phyloP scores from a whole-genome alignment of 2,797 vertebrate genomes.

The Ptychobarbus kaznakovi region DNA sequence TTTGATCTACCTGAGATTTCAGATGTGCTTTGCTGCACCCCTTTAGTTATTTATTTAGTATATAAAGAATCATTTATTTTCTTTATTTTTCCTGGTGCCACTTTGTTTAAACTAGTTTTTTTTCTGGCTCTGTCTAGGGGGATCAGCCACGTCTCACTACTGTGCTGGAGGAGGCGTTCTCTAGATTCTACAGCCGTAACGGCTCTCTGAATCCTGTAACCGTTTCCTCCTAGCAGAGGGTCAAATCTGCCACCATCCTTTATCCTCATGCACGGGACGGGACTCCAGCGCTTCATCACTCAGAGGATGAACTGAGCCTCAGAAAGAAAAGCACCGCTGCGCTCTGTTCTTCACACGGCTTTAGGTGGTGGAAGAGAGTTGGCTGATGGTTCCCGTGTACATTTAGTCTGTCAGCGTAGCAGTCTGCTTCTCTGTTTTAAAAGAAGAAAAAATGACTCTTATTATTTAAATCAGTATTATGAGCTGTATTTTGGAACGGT shows the following conservation, averaged over 20 bases:
- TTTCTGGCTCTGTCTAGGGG: constrained; percentile 75
- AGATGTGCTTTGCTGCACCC: neutral
- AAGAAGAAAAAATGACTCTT: constrained; percentile 69
- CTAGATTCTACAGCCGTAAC: constrained; percentile 93
- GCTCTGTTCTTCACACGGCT: constrained; percentile 63
- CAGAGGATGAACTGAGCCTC: constrained; percentile 56
- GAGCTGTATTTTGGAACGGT: constrained; percentile 71
- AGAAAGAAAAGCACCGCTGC: constrained; percentile 55
- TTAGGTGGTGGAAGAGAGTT: constrained; percentile 71
- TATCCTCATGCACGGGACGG: constrained; percentile 54
- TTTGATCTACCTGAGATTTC: neutral
- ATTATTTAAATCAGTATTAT: constrained; percentile 77
- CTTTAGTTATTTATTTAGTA: neutral
- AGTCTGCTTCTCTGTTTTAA: constrained; percentile 76
- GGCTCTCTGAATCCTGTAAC: constrained; percentile 92
- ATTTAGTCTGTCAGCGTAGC: constrained; percentile 70
- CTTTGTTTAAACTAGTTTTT: neutral
- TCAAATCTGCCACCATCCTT: constrained; percentile 16
- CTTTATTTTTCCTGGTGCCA: too few species aligned
- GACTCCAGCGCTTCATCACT: constrained; percentile 69
- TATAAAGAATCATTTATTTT: neutral
- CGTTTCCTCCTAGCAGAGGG: constrained; percentile 89
- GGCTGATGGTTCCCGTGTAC: constrained; percentile 70
- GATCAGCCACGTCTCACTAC: constrained; percentile 92
- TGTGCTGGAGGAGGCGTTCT: constrained; percentile 96